Evolutionary conservation across 1,140 invertebrate species (phyloP).

Genomic region (Babylonia areolata): DNA sequence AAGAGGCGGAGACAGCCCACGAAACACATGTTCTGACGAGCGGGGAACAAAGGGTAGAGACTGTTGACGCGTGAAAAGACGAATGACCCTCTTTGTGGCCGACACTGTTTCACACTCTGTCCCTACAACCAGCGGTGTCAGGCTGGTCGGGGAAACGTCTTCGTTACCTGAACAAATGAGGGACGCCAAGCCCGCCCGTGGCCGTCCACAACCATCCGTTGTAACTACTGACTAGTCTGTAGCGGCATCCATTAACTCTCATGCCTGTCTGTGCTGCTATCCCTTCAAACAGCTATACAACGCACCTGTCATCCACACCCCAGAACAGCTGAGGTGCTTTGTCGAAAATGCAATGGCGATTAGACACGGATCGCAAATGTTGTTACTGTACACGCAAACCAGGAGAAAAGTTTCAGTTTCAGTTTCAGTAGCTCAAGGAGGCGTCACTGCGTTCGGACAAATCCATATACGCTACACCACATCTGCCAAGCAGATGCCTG

Average conservation of each 20-base stretch:
- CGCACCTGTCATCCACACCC: background rate
- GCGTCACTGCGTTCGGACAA: too few relatives aligned
- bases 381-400: too few relatives aligned
- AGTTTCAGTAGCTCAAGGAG: too few relatives aligned
- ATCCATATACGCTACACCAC: too few relatives aligned
- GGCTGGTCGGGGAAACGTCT: background rate
- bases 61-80: background rate
- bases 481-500: too few relatives aligned
- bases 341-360: background rate
- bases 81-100: background rate
- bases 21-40: background rate
- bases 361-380: too few relatives aligned
- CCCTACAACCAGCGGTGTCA: background rate
- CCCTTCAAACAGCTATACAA: too few relatives aligned
- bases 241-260: too few relatives aligned
- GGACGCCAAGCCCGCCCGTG: background rate
- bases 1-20: background rate
- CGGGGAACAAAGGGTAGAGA: background rate
- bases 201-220: background rate
- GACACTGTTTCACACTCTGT: slow-evolving; percentile 11
- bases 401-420: too few relatives aligned
- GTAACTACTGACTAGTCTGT: background rate
- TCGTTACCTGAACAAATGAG: background rate
- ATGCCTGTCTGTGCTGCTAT: background rate
- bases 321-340: background rate